Conservation (phyloP, 2,113 vertebrate genomes). For the Notarius lentiginosus region DNA sequence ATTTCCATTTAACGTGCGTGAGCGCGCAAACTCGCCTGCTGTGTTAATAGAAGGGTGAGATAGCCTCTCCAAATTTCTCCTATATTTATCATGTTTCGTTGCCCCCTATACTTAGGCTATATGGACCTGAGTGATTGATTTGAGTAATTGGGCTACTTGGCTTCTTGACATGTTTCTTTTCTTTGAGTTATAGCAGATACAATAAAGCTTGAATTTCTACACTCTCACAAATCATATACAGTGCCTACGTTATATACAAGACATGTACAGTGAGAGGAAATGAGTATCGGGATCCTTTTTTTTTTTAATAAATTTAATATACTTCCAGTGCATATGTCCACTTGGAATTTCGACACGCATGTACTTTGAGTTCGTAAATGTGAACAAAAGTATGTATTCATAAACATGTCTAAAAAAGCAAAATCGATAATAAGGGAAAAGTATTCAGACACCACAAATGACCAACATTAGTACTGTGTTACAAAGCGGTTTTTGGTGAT, state of each 20-base stretch:
- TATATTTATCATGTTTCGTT: not conserved
- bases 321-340: not conserved
- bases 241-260: not conserved
- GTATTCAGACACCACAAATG: not conserved
- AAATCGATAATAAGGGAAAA: too few species aligned
- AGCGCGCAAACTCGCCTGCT: not conserved
- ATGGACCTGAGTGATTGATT: not conserved
- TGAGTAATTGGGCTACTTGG: slow-evolving; percentile 7
- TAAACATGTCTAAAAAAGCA: not conserved
- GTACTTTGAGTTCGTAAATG: not conserved
- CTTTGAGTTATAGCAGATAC: not conserved
- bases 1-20: slow-evolving; percentile 25
- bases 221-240: not conserved
- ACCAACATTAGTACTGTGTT: not conserved
- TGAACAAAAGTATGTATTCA: not conserved
- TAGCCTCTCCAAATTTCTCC: not conserved
- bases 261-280: not conserved
- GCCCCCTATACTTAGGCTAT: not conserved
- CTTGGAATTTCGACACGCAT: not conserved
- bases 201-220: not conserved
- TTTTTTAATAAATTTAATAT: not conserved
- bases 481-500: not conserved
- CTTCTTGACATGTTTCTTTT: not conserved
- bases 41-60: slow-evolving; percentile 27
- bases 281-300: not conserved